Base-by-base conservation (phyloP, 2,113 vertebrate genomes). In the Amia ocellicauda region DNA sequence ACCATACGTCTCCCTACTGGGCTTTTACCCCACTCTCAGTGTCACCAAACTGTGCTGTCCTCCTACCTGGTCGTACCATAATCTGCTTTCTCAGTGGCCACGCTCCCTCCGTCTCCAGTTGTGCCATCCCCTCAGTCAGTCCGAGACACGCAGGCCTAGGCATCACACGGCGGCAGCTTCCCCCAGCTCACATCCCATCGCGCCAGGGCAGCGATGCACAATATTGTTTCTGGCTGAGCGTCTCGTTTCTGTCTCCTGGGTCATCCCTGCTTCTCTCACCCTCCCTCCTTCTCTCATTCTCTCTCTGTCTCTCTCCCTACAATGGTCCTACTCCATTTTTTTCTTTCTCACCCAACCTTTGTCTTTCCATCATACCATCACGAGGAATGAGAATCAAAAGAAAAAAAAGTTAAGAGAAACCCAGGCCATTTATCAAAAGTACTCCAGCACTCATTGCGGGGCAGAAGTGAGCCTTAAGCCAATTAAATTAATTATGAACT, bases 191-290 rank as follows among this genome's bases (percentile, higher is more conserved):
- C 57, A 72, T 59, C 36, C 64, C 31, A 54, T 22, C 62, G 62
- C 74, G 52, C 68, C 70, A 67, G 58, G 62, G 40, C 20, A 41
- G 36, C 73, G 45, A 68, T 23, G 58, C 28, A 64, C 29, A 40
- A 49, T 69, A 67, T 72, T 77, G 74, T 60, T 58, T 69, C 64
- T 74, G 65, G 68, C 70, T 16, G 22, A 55, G 27, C 22, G 26
- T 29, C 53, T 27, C 19, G 1, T 36, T 28, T 55, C 28, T 22
- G 16, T 36, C 45, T 29, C 19, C 14, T 14, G 28, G 63, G 54
- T 58, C 43, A 41, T 23, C 36, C 13, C 24, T 22, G n/a, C 16
- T 56, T 23, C n/a, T 26, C 36, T 47, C 58, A 16, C 43, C n/a
- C 19, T 9, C 24, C 24, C 19, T 53, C 61, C 14, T 50, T 54